Evolutionary conservation across 2,888 invertebrate genomes (phyloP).

Genomic region (Lithophane leautieri): DNA sequence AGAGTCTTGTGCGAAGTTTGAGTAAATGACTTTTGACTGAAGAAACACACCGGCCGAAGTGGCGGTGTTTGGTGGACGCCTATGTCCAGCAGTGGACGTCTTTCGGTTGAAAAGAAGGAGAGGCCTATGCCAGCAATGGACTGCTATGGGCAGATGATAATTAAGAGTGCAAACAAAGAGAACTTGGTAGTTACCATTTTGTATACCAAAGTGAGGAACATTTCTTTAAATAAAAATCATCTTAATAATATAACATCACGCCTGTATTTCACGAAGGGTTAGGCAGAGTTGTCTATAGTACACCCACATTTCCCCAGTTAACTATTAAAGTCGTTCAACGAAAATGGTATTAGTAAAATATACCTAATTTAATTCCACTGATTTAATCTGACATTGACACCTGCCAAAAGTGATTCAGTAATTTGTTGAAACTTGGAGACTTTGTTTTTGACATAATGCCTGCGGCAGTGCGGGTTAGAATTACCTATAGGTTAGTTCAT

Average conservation of each 20-base stretch:
- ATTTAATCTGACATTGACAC: constrained; percentile 37
- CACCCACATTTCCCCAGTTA: too few species aligned
- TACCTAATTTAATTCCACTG: neutral
- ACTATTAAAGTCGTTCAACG: too few species aligned
- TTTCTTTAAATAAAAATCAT: neutral
- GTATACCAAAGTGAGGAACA: neutral
- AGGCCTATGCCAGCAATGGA: too few species aligned
- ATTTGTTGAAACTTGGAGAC: constrained; percentile 24
- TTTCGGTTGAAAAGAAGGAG: too few species aligned
- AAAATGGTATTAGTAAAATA: neutral
- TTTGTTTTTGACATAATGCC: constrained; percentile 34
- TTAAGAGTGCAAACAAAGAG: too few species aligned
- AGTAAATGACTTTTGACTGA: neutral
- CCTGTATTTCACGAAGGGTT: too few species aligned
- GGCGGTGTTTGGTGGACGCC: too few species aligned
- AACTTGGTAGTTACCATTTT: neutral
- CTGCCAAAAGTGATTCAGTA: constrained; percentile 22
- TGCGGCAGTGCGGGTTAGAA: constrained; percentile 2
- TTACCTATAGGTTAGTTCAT: constrained; percentile 15
- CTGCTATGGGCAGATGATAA: too few species aligned
- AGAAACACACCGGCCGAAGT: too few species aligned
- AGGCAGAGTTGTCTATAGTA: too few species aligned
- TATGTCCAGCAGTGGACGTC: too few species aligned
- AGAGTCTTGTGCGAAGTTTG: neutral
- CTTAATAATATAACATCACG: too few species aligned